These are phyloP conservation scores for Morone saxatilis DNA, from an alignment of 2,113 vertebrate genomes.

Conservation along the genomic window DNA sequence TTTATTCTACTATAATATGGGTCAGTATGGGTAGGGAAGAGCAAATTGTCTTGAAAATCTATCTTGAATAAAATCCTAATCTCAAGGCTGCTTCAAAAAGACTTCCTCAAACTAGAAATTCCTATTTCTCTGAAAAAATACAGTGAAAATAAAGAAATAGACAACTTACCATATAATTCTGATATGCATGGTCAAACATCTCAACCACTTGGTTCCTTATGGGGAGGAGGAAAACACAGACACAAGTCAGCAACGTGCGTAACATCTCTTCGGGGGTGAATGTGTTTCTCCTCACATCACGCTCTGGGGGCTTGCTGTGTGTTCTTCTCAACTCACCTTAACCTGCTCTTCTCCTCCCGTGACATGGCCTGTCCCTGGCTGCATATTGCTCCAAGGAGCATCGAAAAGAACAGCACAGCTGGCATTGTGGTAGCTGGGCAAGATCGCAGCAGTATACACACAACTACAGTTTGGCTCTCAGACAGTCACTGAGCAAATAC, in stretches of 20 bases:
- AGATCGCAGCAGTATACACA: constrained; percentile 34
- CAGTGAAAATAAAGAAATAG: background rate
- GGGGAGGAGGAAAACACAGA: background rate
- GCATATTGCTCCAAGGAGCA: constrained; percentile 71
- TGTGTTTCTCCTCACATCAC: background rate
- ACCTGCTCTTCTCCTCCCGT: constrained; percentile 80
- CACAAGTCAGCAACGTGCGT: background rate
- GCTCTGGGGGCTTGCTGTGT: background rate
- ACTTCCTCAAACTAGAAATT: background rate
- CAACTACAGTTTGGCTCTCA: constrained; percentile 46
- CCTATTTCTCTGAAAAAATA: background rate
- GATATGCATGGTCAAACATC: constrained; percentile 99
- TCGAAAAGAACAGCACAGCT: constrained; percentile 56
- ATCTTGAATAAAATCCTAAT: background rate
- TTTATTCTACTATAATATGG: no score
- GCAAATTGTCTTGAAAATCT: background rate
- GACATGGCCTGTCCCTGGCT: constrained; percentile 77
- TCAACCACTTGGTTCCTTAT: constrained; percentile 96
- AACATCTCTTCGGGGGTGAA: background rate
- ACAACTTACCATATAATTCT: constrained; percentile 97
- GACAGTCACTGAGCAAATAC: constrained; percentile 24
- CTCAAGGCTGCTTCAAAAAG: background rate
- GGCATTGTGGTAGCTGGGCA: constrained; percentile 63
- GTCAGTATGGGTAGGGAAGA: no score
- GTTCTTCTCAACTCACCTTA: constrained; percentile 76